Evolutionary conservation across 2,113 vertebrate species (phyloP).

Genomic region (Sander vitreus): DNA sequence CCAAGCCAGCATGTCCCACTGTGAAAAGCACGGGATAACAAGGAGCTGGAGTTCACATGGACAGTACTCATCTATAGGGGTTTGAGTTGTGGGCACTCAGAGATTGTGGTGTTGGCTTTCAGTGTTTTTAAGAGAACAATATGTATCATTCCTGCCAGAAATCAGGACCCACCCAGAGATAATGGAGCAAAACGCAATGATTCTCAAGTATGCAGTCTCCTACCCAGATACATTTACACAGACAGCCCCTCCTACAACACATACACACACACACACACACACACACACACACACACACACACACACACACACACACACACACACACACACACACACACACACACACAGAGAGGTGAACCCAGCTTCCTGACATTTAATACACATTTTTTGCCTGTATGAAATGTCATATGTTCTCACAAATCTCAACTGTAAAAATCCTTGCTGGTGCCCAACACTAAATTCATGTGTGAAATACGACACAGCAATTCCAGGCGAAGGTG

Average conservation of each 20-base stretch:
- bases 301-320: conserved; percentile 1
- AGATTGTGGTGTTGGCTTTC: conserved; percentile 47
- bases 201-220: conserved; percentile 2
- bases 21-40: conserved; percentile 25
- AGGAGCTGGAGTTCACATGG: conserved; percentile 16
- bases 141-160: conserved; percentile 55
- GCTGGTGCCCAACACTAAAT: conserved; percentile 10
- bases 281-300: conserved; percentile 8
- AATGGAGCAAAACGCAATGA: conserved; percentile 42
- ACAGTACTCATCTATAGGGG: conserved; percentile 32
- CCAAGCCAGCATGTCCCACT: background rate
- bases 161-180: conserved; percentile 62
- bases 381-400: conserved; percentile 38
- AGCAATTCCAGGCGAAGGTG: conserved; percentile 41
- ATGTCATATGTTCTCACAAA: conserved; percentile 43
- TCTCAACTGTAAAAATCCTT: conserved; percentile 26
- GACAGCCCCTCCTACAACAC: background rate
- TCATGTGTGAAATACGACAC: conserved; percentile 57
- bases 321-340: conserved; percentile 6
- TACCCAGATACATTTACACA: conserved; percentile 19
- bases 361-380: conserved; percentile 29
- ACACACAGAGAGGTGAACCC: conserved; percentile 14
- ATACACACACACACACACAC: conserved; percentile 3
- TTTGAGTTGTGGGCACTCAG: conserved; percentile 42
- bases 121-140: conserved; percentile 58